phyloP scores from a whole-genome alignment of 2,888 invertebrate genomes.

The Apotomis turbidana region DNA sequence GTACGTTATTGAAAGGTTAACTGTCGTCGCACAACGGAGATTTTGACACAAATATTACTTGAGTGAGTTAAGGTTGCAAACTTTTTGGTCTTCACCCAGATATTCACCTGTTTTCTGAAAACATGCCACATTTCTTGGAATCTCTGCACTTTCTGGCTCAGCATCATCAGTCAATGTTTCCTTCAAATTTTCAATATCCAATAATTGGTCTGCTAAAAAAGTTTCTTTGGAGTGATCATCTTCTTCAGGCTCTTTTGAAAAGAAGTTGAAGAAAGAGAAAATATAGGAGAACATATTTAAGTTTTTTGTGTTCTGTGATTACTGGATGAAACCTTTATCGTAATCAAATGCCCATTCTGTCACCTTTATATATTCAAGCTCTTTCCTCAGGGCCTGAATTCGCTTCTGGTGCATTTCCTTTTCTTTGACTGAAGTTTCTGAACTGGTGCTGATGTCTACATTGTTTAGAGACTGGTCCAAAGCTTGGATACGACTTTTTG shows the following conservation, averaged over 20 bases:
- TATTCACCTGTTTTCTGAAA: conserved; percentile 70
- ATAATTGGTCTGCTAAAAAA: conserved; percentile 70
- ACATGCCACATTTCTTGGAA: conserved; percentile 59
- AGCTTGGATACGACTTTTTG: conserved; percentile 65
- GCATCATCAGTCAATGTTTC: conserved; percentile 45
- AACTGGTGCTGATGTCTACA: conserved; percentile 80
- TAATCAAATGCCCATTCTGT: conserved; percentile 92
- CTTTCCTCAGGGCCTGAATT: conserved; percentile 88
- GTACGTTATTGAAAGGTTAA: too few relatives aligned
- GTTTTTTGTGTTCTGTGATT: conserved; percentile 42
- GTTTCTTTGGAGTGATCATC: conserved; percentile 61
- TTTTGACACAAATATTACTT: too few relatives aligned
- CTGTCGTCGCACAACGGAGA: too few relatives aligned
- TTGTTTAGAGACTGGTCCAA: conserved; percentile 79
- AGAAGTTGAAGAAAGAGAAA: conserved; percentile 66
- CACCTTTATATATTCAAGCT: conserved; percentile 89
- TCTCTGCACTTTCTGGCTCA: conserved; percentile 43
- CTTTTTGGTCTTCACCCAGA: too few relatives aligned
- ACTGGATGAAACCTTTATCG: conserved; percentile 87
- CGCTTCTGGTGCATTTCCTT: conserved; percentile 89
- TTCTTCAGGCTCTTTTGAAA: conserved; percentile 52
- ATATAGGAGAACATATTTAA: conserved; percentile 76
- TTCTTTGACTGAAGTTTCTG: conserved; percentile 82
- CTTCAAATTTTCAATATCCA: conserved; percentile 66
- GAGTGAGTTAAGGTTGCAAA: too few relatives aligned